phyloP scores from a whole-genome alignment of 2,797 vertebrate species.

The Galagoides demidoff region DNA sequence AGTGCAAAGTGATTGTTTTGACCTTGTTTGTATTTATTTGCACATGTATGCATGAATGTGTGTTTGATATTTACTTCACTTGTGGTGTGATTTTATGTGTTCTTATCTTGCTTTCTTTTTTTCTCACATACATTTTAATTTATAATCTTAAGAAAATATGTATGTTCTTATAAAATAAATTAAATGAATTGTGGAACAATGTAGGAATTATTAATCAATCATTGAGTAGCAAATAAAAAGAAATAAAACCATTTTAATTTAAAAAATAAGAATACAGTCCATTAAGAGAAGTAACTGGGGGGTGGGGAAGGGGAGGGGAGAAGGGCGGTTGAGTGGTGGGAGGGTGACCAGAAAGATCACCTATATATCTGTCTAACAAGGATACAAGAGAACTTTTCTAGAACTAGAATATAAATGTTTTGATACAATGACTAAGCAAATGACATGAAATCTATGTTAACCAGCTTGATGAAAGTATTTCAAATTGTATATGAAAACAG shows the following conservation, averaged over 20 bases:
- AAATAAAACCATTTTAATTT: neutral
- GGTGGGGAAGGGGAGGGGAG: too few species aligned
- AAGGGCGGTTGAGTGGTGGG: too few species aligned
- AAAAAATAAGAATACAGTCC: constrained; percentile 36
- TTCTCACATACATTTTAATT: neutral
- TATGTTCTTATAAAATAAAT: neutral
- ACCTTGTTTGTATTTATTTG: neutral
- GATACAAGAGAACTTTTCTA: too few species aligned
- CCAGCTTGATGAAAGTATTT: too few species aligned
- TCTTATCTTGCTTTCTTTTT: constrained; percentile 45
- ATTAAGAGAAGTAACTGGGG: neutral
- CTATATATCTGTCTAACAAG: too few species aligned
- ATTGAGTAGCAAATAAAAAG: neutral
- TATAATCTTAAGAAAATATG: constrained; percentile 38
- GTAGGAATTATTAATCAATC: neutral
- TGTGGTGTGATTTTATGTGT: neutral
- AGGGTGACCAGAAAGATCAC: too few species aligned
- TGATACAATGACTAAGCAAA: too few species aligned
- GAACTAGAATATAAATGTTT: too few species aligned
- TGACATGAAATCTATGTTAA: too few species aligned
- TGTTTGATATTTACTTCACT: neutral
- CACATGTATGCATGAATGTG: neutral
- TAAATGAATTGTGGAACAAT: neutral
- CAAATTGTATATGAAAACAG: too few species aligned
- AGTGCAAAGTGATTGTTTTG: neutral